Evolutionary conservation across 2,797 vertebrate genomes (phyloP).

Genomic region (Nyctibius grandis): DNA sequence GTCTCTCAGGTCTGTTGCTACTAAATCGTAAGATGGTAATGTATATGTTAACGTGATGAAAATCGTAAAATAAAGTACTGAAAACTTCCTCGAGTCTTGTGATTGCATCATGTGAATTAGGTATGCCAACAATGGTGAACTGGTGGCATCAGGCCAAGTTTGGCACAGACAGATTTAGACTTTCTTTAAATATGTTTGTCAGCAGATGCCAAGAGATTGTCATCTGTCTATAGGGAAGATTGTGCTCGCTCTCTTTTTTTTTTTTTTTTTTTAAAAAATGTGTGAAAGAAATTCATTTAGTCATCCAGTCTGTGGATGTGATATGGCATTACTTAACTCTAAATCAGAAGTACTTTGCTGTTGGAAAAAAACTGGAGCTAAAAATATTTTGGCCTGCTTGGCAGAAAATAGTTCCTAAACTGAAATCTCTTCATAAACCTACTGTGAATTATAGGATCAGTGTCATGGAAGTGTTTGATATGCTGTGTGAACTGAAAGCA

Average conservation of each 20-base stretch:
- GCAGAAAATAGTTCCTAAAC: background rate
- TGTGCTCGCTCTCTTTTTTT: background rate
- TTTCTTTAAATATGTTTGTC: conserved; percentile 25
- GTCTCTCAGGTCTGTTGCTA: background rate
- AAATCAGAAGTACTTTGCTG: background rate
- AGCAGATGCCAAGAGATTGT: conserved; percentile 36
- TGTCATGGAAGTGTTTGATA: background rate
- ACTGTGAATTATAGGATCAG: background rate
- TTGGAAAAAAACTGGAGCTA: background rate
- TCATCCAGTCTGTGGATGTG: background rate
- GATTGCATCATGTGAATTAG: conserved; percentile 3
- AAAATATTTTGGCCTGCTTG: background rate
- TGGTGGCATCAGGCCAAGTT: conserved; percentile 12
- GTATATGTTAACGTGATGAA: background rate
- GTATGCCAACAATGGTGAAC: conserved; percentile 22
- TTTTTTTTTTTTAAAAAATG: background rate
- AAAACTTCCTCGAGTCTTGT: background rate
- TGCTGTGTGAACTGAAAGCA: background rate
- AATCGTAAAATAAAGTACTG: background rate
- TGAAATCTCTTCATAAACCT: background rate
- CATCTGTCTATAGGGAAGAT: background rate
- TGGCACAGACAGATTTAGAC: conserved; percentile 33
- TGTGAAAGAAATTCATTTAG: conserved; percentile 16
- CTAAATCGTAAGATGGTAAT: background rate
- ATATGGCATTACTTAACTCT: background rate